Evolutionary conservation across 2,888 invertebrate species (phyloP).

Genomic region (Cordilura impudica): DNA sequence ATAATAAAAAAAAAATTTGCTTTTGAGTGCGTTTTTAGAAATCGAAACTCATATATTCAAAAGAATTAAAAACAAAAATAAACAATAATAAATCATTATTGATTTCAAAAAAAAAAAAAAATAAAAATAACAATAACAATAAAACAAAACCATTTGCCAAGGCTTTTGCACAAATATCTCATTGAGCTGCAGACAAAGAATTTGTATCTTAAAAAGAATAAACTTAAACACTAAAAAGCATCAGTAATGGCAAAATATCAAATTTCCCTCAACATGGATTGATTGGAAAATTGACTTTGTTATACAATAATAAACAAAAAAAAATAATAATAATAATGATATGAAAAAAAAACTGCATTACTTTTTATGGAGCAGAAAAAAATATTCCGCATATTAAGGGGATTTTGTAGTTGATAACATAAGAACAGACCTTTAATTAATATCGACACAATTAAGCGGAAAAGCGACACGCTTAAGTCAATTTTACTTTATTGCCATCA

Average conservation of each 20-base stretch:
- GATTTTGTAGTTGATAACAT: constrained; percentile 15
- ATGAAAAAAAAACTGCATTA: no score
- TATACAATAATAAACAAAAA: no score
- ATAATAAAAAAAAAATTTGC: constrained; percentile 28
- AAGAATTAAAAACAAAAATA: constrained; percentile 28
- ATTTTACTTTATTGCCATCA: constrained; percentile 58
- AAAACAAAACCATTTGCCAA: neutral
- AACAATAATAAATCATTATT: constrained; percentile 29
- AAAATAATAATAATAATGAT: no score
- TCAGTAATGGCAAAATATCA: no score
- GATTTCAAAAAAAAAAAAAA: no score
- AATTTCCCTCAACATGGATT: no score
- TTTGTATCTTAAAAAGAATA: constrained; percentile 61
- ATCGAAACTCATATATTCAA: constrained; percentile 30
- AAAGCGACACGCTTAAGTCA: constrained; percentile 53
- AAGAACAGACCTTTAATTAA: constrained; percentile 46
- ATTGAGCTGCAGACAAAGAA: no score
- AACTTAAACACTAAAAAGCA: neutral
- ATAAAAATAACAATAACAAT: constrained; percentile 19
- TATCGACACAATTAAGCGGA: constrained; percentile 55
- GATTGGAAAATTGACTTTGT: no score
- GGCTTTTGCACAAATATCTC: neutral
- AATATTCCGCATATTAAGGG: constrained; percentile 11
- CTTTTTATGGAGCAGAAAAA: neutral
- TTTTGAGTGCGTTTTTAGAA: constrained; percentile 43